Evolutionary conservation across 2,113 vertebrate species (phyloP).

Genomic region (Pelvicachromis taeniatus): DNA sequence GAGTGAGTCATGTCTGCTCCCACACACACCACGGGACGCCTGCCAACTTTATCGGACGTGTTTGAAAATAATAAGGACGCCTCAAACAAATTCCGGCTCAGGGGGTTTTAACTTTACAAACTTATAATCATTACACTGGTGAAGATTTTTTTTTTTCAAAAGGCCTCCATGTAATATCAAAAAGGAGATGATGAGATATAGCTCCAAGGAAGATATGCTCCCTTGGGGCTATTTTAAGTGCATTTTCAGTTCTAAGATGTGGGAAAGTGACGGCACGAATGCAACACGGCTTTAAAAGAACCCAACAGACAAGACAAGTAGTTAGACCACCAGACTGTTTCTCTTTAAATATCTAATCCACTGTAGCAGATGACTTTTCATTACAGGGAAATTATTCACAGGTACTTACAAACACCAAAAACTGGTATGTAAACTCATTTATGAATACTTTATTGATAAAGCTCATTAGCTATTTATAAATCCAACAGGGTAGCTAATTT

Average conservation of each 20-base stretch:
- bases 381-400: background rate
- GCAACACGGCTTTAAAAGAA: background rate
- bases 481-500: background rate
- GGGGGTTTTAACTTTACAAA: background rate
- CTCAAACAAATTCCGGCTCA: background rate
- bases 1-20: slow-evolving; percentile 34
- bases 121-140: background rate
- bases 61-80: background rate
- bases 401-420: background rate
- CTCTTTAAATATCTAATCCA: background rate
- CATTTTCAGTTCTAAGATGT: background rate
- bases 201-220: background rate
- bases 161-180: background rate
- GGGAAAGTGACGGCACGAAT: background rate
- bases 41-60: slow-evolving; percentile 5
- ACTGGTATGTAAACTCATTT: background rate
- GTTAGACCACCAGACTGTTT: background rate
- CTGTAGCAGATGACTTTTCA: background rate
- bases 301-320: background rate
- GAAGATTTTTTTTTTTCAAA: background rate
- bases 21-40: slow-evolving; percentile 21
- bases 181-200: background rate
- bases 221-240: background rate
- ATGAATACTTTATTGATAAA: background rate
- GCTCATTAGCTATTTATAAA: background rate